These are phyloP conservation scores for Tricholauxania praeusta DNA, from an alignment of 2,888 invertebrate genomes.

Conservation along the genomic window DNA sequence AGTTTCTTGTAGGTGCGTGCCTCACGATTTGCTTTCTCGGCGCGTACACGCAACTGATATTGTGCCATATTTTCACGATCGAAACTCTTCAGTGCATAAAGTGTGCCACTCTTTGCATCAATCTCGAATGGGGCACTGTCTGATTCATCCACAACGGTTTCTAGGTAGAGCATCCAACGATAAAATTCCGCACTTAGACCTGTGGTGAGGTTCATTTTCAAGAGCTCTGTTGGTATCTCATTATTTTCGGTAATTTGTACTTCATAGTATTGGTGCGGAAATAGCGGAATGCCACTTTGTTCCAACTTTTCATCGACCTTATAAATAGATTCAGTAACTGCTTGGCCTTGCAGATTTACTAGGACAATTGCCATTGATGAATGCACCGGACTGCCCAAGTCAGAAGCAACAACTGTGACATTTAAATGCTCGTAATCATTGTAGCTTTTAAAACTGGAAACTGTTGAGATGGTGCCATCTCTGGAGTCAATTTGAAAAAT, in stretches of 20 bases:
- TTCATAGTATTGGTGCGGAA: constrained; percentile 81
- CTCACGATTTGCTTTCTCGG: constrained; percentile 71
- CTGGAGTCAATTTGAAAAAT: constrained; percentile 87
- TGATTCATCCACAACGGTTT: constrained; percentile 56
- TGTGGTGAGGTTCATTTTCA: constrained; percentile 79
- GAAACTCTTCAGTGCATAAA: constrained; percentile 79
- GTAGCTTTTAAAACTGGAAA: constrained; percentile 70
- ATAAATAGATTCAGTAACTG: constrained; percentile 54
- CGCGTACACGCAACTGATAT: constrained; percentile 71
- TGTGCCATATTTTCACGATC: constrained; percentile 79
- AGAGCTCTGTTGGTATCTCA: constrained; percentile 78
- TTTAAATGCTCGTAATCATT: constrained; percentile 73
- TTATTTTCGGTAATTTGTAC: constrained; percentile 86
- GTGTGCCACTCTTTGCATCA: constrained; percentile 80
- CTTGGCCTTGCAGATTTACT: constrained; percentile 72
- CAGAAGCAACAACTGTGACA: constrained; percentile 84
- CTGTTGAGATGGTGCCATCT: constrained; percentile 84
- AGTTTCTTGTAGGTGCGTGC: constrained; percentile 80
- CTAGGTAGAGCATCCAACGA: constrained; percentile 75
- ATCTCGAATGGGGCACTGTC: constrained; percentile 75
- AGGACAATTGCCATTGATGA: constrained; percentile 82
- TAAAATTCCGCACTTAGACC: constrained; percentile 75
- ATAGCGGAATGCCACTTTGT: constrained; percentile 64
- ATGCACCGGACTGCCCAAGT: constrained; percentile 85
- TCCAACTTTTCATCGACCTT: constrained; percentile 68